Evolutionary conservation across 2,797 vertebrate species (phyloP).

Genomic region (Cheirogaleus major): DNA sequence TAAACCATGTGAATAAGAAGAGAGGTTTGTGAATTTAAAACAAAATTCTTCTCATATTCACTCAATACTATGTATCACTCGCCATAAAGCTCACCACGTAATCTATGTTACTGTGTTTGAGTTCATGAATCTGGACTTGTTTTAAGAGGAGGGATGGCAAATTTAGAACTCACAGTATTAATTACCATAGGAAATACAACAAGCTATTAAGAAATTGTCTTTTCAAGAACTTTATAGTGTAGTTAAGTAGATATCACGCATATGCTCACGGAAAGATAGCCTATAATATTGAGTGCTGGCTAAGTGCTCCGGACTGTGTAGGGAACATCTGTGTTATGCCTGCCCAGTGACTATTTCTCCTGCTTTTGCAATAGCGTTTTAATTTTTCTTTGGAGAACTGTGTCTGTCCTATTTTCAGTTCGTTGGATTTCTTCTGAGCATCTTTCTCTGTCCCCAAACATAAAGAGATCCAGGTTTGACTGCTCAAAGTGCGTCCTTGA

Average conservation of each 20-base stretch:
- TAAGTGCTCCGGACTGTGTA: neutral
- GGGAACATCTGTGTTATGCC: too few relatives aligned
- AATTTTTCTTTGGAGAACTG: neutral
- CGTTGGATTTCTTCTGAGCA: neutral
- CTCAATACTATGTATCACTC: neutral
- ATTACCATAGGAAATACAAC: neutral
- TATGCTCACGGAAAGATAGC: neutral
- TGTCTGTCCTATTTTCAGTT: neutral
- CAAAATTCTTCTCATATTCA: neutral
- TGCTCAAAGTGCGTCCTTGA: neutral
- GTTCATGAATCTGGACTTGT: neutral
- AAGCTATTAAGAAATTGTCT: neutral
- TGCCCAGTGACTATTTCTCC: neutral
- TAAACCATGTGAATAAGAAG: neutral
- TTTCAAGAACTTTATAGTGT: neutral
- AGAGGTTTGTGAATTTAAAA: neutral
- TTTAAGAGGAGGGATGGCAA: neutral
- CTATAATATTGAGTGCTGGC: neutral
- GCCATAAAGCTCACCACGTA: neutral
- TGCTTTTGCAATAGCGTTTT: neutral
- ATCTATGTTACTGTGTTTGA: neutral
- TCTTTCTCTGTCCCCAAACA: neutral
- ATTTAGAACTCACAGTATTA: neutral
- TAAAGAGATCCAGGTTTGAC: neutral
- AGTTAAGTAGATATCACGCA: neutral